These are phyloP conservation scores for Hafferia zeledoni DNA, from an alignment of 2,797 vertebrate species.

Conservation along the genomic window DNA sequence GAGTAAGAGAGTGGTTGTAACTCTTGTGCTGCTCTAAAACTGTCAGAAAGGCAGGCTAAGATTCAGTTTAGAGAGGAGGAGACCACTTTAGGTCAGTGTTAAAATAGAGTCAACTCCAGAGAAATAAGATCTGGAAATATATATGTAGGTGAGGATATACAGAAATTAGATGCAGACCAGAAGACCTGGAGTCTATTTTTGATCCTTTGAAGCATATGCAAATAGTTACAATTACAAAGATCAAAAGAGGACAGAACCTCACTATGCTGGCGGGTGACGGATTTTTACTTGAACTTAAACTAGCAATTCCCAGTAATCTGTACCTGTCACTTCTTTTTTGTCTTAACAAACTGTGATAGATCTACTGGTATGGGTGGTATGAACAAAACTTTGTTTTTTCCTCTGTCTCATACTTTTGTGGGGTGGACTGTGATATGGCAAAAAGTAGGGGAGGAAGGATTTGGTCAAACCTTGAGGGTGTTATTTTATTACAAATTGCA, in stretches of 20 bases:
- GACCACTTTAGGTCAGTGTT: neutral
- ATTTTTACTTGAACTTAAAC: neutral
- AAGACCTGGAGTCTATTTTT: neutral
- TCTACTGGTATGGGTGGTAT: neutral
- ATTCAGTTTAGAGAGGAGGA: neutral
- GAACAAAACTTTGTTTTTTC: neutral
- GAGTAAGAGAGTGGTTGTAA: neutral
- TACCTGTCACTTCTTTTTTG: neutral
- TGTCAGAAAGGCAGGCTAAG: neutral
- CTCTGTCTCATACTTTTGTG: neutral
- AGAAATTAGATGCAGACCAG: neutral
- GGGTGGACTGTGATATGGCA: neutral
- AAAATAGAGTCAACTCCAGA: neutral
- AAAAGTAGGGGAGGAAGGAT: neutral
- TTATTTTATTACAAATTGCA: neutral
- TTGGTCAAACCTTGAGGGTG: neutral
- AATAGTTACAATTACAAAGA: neutral
- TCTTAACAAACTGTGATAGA: neutral
- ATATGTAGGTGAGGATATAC: neutral
- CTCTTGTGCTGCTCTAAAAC: neutral
- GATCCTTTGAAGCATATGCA: neutral
- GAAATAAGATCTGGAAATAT: neutral
- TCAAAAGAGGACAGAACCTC: neutral
- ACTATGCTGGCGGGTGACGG: fast-evolving
- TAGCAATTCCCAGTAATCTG: neutral